Evolutionary conservation across 2,888 invertebrate species (phyloP).

Genomic region (Eubasilissa splendida): DNA sequence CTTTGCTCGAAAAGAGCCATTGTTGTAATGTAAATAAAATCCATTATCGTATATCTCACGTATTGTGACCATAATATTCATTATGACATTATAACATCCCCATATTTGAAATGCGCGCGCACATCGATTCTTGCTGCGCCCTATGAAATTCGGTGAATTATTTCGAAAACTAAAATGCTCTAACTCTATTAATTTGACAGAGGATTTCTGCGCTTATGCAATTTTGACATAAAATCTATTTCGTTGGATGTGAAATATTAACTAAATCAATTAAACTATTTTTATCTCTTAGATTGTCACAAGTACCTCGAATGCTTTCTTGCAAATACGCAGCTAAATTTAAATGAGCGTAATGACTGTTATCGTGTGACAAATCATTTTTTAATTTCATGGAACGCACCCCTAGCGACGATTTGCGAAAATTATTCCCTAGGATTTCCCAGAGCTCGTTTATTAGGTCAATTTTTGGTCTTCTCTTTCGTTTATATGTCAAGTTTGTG

Average conservation of each 20-base stretch:
- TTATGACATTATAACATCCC: neutral
- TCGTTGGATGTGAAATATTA: neutral
- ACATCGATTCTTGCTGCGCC: slow-evolving; percentile 55
- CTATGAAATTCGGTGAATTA: slow-evolving; percentile 32
- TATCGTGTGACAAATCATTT: slow-evolving; percentile 5
- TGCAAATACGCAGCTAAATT: neutral
- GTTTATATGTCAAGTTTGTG: slow-evolving; percentile 31
- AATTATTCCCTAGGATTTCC: slow-evolving; percentile 10
- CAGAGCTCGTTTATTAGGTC: slow-evolving; percentile 13
- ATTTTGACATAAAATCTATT: neutral
- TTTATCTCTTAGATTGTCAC: neutral
- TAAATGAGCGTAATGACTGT: neutral
- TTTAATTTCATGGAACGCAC: slow-evolving; percentile 9
- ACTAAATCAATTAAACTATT: neutral
- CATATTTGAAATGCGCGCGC: slow-evolving; percentile 52
- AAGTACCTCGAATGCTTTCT: neutral
- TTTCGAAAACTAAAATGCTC: slow-evolving; percentile 23
- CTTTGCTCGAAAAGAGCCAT: no score
- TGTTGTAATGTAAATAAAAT: no score
- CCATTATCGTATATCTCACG: no score
- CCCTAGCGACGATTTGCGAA: slow-evolving; percentile 24
- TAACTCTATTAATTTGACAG: slow-evolving; percentile 4
- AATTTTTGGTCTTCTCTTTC: slow-evolving; percentile 18
- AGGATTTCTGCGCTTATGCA: slow-evolving; percentile 1
- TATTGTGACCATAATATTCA: no score